phyloP scores from a whole-genome alignment of 2,797 vertebrate species.

The Lepilemur septentrionalis region DNA sequence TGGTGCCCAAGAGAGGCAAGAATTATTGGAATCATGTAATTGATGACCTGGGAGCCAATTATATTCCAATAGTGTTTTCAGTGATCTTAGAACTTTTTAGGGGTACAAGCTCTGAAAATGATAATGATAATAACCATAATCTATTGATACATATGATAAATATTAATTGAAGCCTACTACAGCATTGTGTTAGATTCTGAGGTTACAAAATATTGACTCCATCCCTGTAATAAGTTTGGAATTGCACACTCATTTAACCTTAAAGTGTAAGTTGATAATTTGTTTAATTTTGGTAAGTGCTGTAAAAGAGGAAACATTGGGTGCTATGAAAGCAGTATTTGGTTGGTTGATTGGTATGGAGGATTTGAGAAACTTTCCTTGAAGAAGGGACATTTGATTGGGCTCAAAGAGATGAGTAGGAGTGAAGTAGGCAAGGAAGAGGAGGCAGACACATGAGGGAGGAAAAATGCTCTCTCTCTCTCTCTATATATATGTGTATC shows the following conservation, averaged over 20 bases:
- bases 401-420: not conserved
- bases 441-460: not conserved
- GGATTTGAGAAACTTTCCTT: not conserved
- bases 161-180: not conserved
- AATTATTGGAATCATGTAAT: not conserved
- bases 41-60: not conserved
- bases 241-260: not conserved
- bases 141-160: not conserved
- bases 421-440: not conserved
- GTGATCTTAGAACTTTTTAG: not conserved
- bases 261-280: not conserved
- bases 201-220: not conserved
- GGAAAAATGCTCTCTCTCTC: not conserved
- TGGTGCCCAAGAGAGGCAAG: not conserved
- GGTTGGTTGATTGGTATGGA: not conserved
- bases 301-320: not conserved
- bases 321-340: not conserved
- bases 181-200: not conserved
- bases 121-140: not conserved
- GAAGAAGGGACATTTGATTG: not conserved
- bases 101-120: not conserved
- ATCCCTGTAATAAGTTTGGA: not conserved
- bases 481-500: not conserved
- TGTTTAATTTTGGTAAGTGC: slow-evolving; percentile 23
- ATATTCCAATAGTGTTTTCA: not conserved